Conservation (phyloP, 2,797 vertebrate genomes). For the Rhinichthys osculus region DNA sequence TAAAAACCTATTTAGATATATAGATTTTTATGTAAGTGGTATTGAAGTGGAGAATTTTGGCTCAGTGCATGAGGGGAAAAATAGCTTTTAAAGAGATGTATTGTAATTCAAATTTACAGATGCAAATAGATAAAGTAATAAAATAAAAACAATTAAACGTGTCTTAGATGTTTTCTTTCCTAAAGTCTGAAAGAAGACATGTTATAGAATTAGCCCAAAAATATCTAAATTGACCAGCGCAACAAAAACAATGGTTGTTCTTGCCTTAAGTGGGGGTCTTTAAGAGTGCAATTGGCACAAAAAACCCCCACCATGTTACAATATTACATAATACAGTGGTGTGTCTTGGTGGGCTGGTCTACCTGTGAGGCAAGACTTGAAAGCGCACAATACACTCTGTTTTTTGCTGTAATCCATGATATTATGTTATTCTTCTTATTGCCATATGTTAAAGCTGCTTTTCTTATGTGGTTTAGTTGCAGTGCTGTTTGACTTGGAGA, state of each 20-base stretch:
- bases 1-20: neutral
- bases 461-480: constrained; percentile 66
- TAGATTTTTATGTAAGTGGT: neutral
- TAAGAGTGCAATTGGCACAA: neutral
- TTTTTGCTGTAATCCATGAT: constrained; percentile 2
- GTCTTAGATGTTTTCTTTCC: neutral
- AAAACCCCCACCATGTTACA: neutral
- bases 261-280: neutral
- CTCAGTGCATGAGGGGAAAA: neutral
- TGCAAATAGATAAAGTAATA: neutral
- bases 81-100: neutral
- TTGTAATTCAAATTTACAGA: neutral
- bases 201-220: neutral
- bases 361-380: neutral
- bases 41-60: neutral
- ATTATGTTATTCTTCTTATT: neutral
- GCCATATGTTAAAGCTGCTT: neutral
- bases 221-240: neutral
- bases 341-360: neutral
- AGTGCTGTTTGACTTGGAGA: constrained; percentile 58
- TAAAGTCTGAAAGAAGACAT: neutral
- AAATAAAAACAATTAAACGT: neutral
- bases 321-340: neutral
- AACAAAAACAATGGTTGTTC: neutral
- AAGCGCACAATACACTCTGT: neutral